Evolutionary conservation across 2,888 invertebrate species (phyloP).

Genomic region (Cheilosia grossa): DNA sequence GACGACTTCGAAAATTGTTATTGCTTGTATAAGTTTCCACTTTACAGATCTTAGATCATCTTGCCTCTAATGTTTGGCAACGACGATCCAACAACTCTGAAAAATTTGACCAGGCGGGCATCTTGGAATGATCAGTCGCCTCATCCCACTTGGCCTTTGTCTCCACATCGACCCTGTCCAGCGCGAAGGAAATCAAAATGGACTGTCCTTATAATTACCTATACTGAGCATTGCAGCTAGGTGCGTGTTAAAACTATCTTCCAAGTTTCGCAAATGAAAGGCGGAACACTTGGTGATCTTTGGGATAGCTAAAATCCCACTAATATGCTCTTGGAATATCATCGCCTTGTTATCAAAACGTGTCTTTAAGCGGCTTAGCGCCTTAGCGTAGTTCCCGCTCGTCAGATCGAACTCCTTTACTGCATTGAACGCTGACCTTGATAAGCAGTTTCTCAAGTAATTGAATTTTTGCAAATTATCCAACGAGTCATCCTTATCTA

Average conservation of each 20-base stretch:
- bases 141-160: conserved; percentile 7
- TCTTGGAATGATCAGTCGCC: neutral
- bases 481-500: neutral
- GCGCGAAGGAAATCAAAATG: conserved; percentile 4
- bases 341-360: conserved; percentile 12
- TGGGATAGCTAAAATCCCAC: conserved; percentile 7
- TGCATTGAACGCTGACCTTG: neutral
- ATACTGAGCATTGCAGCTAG: conserved; percentile 8
- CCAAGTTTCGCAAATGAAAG: conserved; percentile 4
- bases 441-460: conserved; percentile 3
- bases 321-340: conserved; percentile 22
- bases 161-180: conserved; percentile 18
- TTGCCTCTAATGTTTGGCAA: conserved; percentile 2
- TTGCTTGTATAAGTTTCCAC: neutral
- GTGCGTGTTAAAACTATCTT: conserved; percentile 26
- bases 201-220: conserved; percentile 6
- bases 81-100: conserved; percentile 4
- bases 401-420: conserved; percentile 8
- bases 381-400: conserved; percentile 1
- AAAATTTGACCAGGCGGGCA: neutral
- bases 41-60: neutral
- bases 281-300: conserved; percentile 12
- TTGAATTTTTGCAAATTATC: conserved; percentile 29
- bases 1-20: neutral
- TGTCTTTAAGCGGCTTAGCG: conserved; percentile 1